phyloP scores from a whole-genome alignment of 2,888 invertebrate genomes.

The Volucella inflata region DNA sequence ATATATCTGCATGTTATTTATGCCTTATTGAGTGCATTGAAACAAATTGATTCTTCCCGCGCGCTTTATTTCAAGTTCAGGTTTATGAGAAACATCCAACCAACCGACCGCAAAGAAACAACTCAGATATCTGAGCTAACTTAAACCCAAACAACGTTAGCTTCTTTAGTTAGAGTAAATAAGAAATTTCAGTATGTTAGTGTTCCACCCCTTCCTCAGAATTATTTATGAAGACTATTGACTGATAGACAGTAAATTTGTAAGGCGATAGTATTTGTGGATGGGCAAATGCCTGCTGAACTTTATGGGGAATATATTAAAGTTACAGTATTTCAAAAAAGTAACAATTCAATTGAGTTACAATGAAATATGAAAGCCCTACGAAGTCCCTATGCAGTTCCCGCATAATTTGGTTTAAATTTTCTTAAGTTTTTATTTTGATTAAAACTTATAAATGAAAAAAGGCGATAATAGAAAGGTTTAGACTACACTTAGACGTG shows the following conservation, averaged over 20 bases:
- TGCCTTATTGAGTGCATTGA: background rate
- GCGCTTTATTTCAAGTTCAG: constrained; percentile 49
- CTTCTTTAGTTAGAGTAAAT: constrained; percentile 57
- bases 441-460: too few relatives aligned
- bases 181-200: constrained; percentile 64
- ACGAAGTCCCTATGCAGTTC: too few relatives aligned
- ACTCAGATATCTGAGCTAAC: constrained; percentile 57
- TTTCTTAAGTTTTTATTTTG: too few relatives aligned
- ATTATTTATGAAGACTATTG: constrained; percentile 70
- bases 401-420: too few relatives aligned
- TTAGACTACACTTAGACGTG: too few relatives aligned
- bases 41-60: constrained; percentile 42
- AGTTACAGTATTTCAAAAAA: background rate
- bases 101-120: constrained; percentile 67
- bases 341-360: too few relatives aligned
- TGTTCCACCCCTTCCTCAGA: constrained; percentile 37
- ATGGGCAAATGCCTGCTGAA: constrained; percentile 29
- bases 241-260: constrained; percentile 69
- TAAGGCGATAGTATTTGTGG: constrained; percentile 46
- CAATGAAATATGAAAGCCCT: too few relatives aligned
- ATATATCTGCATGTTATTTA: background rate
- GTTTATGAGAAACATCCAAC: constrained; percentile 43
- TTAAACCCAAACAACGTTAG: constrained; percentile 47
- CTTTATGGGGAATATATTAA: constrained; percentile 15
- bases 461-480: too few relatives aligned